phyloP scores from a whole-genome alignment of 2,113 vertebrate genomes.

The Dasyprocta punctata region DNA sequence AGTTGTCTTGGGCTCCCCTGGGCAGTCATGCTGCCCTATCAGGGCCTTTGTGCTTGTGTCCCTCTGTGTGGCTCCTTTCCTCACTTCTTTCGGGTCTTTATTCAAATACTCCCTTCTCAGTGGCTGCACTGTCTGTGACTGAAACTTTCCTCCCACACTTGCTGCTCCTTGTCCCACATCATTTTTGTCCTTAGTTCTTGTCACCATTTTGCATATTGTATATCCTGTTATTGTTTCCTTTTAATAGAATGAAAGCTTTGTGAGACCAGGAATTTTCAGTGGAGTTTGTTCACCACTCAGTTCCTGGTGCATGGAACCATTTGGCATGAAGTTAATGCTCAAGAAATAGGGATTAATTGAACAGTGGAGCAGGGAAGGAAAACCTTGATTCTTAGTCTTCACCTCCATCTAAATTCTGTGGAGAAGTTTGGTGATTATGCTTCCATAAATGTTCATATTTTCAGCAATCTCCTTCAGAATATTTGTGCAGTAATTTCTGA shows the following conservation, averaged over 20 bases:
- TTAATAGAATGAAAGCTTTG: neutral
- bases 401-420: neutral
- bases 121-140: neutral
- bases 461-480: conserved; percentile 1
- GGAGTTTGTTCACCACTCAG: neutral
- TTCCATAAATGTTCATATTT: conserved; percentile 17
- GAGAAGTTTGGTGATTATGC: neutral
- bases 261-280: neutral
- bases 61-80: neutral
- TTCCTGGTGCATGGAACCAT: neutral
- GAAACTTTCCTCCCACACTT: neutral
- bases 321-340: neutral
- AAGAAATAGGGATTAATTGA: neutral
- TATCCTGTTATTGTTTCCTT: conserved; percentile 1
- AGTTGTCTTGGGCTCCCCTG: neutral
- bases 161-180: neutral
- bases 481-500: conserved; percentile 14
- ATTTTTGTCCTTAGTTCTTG: neutral
- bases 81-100: neutral
- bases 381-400: neutral
- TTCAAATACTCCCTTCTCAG: neutral
- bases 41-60: neutral
- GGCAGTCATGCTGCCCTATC: neutral
- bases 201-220: neutral
- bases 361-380: neutral